phyloP scores from a whole-genome alignment of 1,140 invertebrate genomes.

The Psix sp. region DNA sequence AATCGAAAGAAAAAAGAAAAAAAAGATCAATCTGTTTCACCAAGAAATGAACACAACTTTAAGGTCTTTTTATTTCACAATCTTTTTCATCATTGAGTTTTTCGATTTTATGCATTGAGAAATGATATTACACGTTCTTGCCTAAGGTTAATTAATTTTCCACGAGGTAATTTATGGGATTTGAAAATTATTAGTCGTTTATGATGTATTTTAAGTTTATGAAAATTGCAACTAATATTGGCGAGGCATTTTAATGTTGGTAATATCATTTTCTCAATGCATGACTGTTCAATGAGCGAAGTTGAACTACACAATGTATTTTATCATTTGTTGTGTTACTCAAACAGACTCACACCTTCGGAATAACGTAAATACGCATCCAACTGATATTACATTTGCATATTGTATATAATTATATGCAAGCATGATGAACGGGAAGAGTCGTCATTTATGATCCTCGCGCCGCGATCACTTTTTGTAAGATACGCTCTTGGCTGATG shows the following conservation, averaged over 20 bases:
- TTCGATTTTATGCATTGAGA: too few relatives aligned
- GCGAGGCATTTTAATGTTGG: conserved; percentile 26
- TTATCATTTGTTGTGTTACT: conserved; percentile 67
- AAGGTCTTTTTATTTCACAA: conserved; percentile 8
- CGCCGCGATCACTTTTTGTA: conserved; percentile 73
- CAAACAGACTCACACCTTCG: conserved; percentile 64
- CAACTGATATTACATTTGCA: conserved; percentile 66
- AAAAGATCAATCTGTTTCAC: too few relatives aligned
- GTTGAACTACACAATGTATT: conserved; percentile 62
- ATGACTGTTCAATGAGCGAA: conserved; percentile 42
- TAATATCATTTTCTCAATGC: conserved; percentile 51
- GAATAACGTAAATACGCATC: conserved; percentile 65
- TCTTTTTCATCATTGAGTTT: conserved; percentile 18
- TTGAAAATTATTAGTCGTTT: too few relatives aligned
- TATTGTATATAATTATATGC: conserved; percentile 76
- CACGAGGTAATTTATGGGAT: too few relatives aligned
- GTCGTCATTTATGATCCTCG: conserved; percentile 68
- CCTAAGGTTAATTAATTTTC: too few relatives aligned
- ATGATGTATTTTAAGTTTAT: too few relatives aligned
- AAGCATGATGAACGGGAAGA: conserved; percentile 62
- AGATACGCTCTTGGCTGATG: conserved; percentile 68
- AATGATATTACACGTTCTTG: conserved; percentile 8
- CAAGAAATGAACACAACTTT: background rate
- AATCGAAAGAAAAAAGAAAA: conserved; percentile 6
- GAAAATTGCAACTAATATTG: conserved; percentile 7